phyloP scores from a whole-genome alignment of 2,113 vertebrate species.

The Neolamprologus brichardi region DNA sequence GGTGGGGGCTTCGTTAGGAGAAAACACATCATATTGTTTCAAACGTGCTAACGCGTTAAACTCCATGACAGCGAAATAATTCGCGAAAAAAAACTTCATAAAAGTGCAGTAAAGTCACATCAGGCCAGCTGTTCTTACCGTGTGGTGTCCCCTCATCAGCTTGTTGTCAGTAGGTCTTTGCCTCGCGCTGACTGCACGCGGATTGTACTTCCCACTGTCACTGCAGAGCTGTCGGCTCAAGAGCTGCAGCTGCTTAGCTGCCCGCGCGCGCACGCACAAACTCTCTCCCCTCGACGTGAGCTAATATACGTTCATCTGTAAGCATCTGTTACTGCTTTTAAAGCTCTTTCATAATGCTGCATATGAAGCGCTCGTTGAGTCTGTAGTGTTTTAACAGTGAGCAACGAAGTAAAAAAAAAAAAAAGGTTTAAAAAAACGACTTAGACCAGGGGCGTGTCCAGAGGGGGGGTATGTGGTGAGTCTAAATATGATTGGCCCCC shows the following conservation, averaged over 20 bases:
- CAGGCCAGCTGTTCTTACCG: conserved; percentile 10
- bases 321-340: background rate
- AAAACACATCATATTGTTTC: background rate
- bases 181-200: conserved; percentile 36
- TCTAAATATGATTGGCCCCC: background rate
- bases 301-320: background rate
- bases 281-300: background rate
- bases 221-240: background rate
- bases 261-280: background rate
- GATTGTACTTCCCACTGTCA: conserved; percentile 27
- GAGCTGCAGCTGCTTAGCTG: background rate
- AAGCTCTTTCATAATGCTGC: background rate
- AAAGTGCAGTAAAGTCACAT: background rate
- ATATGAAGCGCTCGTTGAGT: background rate
- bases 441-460: background rate
- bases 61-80: background rate
- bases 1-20: background rate
- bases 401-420: background rate
- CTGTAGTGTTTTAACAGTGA: background rate
- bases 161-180: background rate
- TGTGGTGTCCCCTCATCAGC: background rate
- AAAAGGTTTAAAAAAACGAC: background rate
- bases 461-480: background rate
- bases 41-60: background rate
- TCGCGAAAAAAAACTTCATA: background rate